These are phyloP conservation scores for Aphelocoma californica DNA, from an alignment of 2,797 vertebrate genomes.

Conservation along the genomic window DNA sequence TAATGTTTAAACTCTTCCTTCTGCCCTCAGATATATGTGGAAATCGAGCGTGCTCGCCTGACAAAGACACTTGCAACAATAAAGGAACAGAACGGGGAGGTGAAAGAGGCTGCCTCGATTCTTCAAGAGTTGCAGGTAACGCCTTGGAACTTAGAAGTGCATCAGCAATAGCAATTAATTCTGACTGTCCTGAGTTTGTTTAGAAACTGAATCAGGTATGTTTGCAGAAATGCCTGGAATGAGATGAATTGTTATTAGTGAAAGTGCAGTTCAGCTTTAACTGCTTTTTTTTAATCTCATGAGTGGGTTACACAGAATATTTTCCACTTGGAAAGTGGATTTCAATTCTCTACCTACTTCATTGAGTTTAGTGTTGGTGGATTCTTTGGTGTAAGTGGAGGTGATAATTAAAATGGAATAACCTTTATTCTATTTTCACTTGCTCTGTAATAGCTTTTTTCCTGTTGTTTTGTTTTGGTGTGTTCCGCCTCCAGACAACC, in stretches of 20 bases:
- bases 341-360: not conserved
- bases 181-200: not conserved
- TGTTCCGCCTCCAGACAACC: not conserved
- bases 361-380: not conserved
- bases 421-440: not conserved
- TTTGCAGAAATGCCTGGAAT: not conserved
- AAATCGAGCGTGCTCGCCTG: slow-evolving; percentile 95
- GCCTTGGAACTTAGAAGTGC: not conserved
- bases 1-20: not conserved
- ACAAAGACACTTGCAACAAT: slow-evolving; percentile 93
- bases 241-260: not conserved
- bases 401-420: not conserved
- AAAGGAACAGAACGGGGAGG: slow-evolving; percentile 92
- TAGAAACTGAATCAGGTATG: not conserved
- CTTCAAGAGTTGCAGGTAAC: slow-evolving; percentile 95
- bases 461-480: not conserved
- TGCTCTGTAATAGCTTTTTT: not conserved
- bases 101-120: slow-evolving; percentile 94
- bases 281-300: not conserved
- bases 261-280: not conserved
- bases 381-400: not conserved
- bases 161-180: not conserved
- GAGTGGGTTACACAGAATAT: not conserved
- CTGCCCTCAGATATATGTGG: slow-evolving; percentile 90
- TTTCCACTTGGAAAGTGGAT: not conserved